These are phyloP conservation scores for Phaenicophaeus curvirostris DNA, from an alignment of 2,797 vertebrate species.

Conservation along the genomic window DNA sequence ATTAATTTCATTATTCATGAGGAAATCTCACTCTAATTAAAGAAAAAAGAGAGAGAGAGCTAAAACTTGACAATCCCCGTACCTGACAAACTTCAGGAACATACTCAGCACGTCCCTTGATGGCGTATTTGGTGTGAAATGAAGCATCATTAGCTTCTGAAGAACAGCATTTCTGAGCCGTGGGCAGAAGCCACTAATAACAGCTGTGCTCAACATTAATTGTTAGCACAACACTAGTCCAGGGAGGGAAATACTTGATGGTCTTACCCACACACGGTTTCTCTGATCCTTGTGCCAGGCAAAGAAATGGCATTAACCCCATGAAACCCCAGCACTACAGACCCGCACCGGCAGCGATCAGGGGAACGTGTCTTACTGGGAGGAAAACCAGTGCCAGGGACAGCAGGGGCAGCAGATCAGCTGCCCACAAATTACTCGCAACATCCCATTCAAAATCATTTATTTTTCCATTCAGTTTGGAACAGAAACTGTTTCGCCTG, in stretches of 20 bases:
- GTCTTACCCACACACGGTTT: neutral
- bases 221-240: neutral
- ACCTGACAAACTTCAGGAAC: neutral
- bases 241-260: neutral
- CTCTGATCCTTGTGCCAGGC: neutral
- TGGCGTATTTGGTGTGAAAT: neutral
- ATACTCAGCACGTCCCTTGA: neutral
- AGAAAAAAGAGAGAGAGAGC: neutral
- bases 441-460: neutral
- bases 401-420: neutral
- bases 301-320: neutral
- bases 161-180: neutral
- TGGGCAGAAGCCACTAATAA: constrained; percentile 18
- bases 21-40: neutral
- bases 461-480: neutral
- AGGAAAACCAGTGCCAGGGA: neutral
- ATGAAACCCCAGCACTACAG: neutral
- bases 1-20: constrained; percentile 49
- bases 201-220: neutral
- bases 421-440: neutral
- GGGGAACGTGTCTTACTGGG: neutral
- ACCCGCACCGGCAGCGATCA: neutral
- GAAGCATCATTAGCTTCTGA: neutral
- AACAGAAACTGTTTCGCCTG: neutral
- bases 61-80: neutral